These are phyloP conservation scores for Diaperis boleti DNA, from an alignment of 2,888 invertebrate species.

Conservation along the genomic window DNA sequence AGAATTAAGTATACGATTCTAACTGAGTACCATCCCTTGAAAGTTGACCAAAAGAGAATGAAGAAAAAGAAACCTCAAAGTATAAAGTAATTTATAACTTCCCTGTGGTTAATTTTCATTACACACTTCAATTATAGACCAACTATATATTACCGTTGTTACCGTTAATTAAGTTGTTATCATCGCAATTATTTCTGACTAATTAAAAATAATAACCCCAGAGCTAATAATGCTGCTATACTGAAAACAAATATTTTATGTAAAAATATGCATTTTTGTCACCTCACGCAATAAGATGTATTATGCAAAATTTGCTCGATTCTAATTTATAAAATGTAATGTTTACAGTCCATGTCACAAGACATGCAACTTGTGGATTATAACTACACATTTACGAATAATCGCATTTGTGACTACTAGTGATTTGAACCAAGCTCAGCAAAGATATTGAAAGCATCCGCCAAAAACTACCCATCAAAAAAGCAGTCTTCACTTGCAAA, in stretches of 20 bases:
- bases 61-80: no score
- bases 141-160: no score
- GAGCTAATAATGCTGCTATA: neutral
- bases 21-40: no score
- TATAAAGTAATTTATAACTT: no score
- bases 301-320: conserved; percentile 18
- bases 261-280: conserved; percentile 13
- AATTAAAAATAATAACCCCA: neutral
- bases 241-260: neutral
- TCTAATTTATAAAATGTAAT: conserved; percentile 30
- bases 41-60: no score
- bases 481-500: conserved; percentile 3
- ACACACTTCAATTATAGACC: no score
- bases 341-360: conserved; percentile 25
- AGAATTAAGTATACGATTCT: no score
- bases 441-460: neutral
- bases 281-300: conserved; percentile 24
- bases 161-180: no score
- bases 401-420: no score
- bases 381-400: conserved; percentile 8
- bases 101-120: no score
- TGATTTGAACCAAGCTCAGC: neutral
- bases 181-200: no score
- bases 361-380: conserved; percentile 30
- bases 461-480: conserved; percentile 12